A percentile compares a stretch with the other conserved stretches of the same genome.
phyloP scores from a whole-genome alignment of 2,113 vertebrate genomes.

The Abramis brama region DNA sequence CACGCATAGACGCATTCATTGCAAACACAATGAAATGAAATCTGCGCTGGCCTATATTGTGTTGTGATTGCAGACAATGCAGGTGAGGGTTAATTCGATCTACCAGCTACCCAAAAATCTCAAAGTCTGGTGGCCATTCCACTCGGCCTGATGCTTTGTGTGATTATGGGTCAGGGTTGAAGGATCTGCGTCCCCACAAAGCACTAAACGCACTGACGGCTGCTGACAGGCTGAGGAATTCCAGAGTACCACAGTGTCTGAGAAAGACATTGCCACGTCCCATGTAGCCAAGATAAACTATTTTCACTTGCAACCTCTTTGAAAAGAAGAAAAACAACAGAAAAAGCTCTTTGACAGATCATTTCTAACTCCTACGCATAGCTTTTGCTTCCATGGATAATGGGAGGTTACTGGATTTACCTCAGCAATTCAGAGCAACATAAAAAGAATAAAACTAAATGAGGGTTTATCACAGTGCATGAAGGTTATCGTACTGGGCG shows the following conservation, averaged over 20 bases:
- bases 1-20: slow-evolving; percentile 12
- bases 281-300: slow-evolving; percentile 33
- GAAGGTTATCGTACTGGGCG: not conserved
- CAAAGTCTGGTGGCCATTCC: slow-evolving; percentile 16
- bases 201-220: slow-evolving; percentile 28
- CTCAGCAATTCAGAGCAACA: not conserved
- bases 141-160: slow-evolving; percentile 48
- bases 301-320: slow-evolving; percentile 5
- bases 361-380: slow-evolving; percentile 28
- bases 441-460: slow-evolving; percentile 24
- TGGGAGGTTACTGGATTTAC: slow-evolving; percentile 20
- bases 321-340: slow-evolving; percentile 34
- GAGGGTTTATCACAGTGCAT: not conserved
- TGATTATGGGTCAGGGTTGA: slow-evolving; percentile 36
- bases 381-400: slow-evolving; percentile 2
- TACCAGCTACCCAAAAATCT: slow-evolving; percentile 25
- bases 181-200: slow-evolving; percentile 30
- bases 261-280: slow-evolving; percentile 42
- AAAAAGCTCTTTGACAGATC: not conserved
- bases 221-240: slow-evolving; percentile 33
- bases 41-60: slow-evolving; percentile 41
- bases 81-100: slow-evolving; percentile 48
- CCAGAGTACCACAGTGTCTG: slow-evolving; percentile 25
- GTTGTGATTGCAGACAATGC: slow-evolving; percentile 34
- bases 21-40: slow-evolving; percentile 33